These are phyloP conservation scores for Drosophila melanica DNA, from an alignment of 1,140 invertebrate genomes.

Conservation along the genomic window DNA sequence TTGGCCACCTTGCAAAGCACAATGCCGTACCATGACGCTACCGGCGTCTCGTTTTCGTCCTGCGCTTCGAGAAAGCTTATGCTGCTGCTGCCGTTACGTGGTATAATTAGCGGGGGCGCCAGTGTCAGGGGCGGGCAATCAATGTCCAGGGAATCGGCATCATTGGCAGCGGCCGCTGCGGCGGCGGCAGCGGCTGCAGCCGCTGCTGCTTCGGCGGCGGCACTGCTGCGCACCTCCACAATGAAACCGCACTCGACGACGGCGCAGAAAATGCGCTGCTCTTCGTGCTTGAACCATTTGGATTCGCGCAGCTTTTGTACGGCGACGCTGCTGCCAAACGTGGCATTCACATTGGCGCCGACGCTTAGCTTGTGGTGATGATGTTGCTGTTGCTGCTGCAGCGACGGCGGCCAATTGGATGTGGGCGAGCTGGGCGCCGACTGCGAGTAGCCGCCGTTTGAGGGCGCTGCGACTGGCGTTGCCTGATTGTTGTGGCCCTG, in stretches of 20 bases:
- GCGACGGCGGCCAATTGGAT: conserved; percentile 66
- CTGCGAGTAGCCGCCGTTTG: conserved; percentile 60
- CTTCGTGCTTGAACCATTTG: conserved; percentile 88
- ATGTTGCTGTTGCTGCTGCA: conserved; percentile 67
- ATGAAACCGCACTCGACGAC: conserved; percentile 89
- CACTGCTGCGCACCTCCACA: conserved; percentile 86
- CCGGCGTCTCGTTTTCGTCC: conserved; percentile 80
- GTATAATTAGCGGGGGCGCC: conserved; percentile 56
- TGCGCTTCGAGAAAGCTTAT: conserved; percentile 70
- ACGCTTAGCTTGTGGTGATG: conserved; percentile 41
- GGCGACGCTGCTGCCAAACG: conserved; percentile 87
- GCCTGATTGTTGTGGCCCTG: conserved; percentile 75
- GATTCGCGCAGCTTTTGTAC: conserved; percentile 88
- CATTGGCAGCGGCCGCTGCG: conserved; percentile 49
- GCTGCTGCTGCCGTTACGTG: conserved; percentile 71
- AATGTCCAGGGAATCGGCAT: conserved; percentile 64
- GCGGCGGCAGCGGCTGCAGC: conserved; percentile 55
- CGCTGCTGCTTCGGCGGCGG: conserved; percentile 59
- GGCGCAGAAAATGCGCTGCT: conserved; percentile 87
- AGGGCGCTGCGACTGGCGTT: conserved; percentile 36
- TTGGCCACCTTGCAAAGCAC: conserved; percentile 88
- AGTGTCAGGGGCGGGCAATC: conserved; percentile 50
- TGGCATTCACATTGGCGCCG: conserved; percentile 56
- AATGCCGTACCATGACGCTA: conserved; percentile 85
- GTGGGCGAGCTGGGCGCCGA: conserved; percentile 74